phyloP scores from a whole-genome alignment of 2,888 invertebrate genomes.

The Heteropelma amictum region DNA sequence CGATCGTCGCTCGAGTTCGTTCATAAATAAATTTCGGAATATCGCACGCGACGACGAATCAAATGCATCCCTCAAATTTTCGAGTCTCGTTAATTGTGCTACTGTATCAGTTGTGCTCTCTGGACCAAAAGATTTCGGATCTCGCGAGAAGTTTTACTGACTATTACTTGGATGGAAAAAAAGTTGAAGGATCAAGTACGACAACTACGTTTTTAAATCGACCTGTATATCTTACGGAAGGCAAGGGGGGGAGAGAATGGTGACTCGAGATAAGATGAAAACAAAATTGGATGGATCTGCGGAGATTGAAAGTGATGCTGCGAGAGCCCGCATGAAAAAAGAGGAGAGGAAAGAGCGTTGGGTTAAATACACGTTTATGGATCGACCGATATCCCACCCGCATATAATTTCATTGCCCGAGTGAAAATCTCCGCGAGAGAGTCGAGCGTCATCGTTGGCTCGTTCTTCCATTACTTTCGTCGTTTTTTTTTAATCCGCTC shows the following conservation, averaged over 20 bases:
- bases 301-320: slow-evolving; percentile 13
- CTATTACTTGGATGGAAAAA: too few species aligned
- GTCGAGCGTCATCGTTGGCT: slow-evolving; percentile 20
- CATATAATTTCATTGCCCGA: slow-evolving; percentile 23
- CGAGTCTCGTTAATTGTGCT: too few species aligned
- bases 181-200: too few species aligned
- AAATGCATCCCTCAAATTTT: too few species aligned
- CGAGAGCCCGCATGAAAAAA: slow-evolving; percentile 2
- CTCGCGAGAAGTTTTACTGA: too few species aligned
- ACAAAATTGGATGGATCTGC: slow-evolving; percentile 20
- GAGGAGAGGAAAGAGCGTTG: not conserved
- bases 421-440: slow-evolving; percentile 7
- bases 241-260: not conserved
- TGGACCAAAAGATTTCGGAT: too few species aligned
- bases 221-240: not conserved
- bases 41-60: too few species aligned
- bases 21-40: too few species aligned
- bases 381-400: slow-evolving; percentile 34
- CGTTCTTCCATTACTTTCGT: slow-evolving; percentile 2
- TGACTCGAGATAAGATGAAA: not conserved
- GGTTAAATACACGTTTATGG: not conserved
- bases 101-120: too few species aligned
- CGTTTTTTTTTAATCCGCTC: not conserved
- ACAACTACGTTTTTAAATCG: not conserved
- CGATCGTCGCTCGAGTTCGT: too few species aligned